phyloP scores from a whole-genome alignment of 2,888 invertebrate species.

The Diadegma fenestrale region DNA sequence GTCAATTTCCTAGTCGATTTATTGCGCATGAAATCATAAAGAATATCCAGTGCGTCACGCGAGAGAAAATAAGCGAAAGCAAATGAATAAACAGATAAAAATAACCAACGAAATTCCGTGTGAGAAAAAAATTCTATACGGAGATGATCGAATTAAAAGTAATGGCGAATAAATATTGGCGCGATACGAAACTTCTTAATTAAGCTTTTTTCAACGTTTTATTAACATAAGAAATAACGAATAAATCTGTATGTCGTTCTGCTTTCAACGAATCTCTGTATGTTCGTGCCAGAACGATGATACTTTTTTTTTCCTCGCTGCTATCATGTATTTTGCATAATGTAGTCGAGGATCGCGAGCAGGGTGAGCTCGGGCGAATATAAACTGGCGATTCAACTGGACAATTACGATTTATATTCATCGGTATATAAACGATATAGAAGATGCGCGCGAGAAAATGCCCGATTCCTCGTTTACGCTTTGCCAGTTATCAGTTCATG shows the following conservation, averaged over 20 bases:
- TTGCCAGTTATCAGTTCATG: conserved; percentile 25
- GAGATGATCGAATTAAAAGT: background rate
- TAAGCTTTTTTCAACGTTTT: background rate
- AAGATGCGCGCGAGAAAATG: conserved; percentile 28
- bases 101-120: background rate
- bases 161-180: conserved; percentile 12
- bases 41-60: background rate
- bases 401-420: conserved; percentile 77
- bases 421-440: conserved; percentile 65
- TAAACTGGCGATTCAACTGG: conserved; percentile 46
- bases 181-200: background rate
- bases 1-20: background rate
- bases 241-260: conserved; percentile 28
- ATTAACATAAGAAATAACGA: conserved; percentile 29
- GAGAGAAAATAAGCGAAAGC: background rate
- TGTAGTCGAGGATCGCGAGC: conserved; percentile 34
- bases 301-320: conserved; percentile 21
- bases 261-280: conserved; percentile 8
- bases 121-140: background rate
- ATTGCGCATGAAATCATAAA: background rate
- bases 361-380: conserved; percentile 34
- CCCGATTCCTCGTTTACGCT: conserved; percentile 16
- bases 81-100: conserved; percentile 5
- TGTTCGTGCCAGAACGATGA: background rate
- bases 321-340: conserved; percentile 42